These are phyloP conservation scores for Holotrichia oblita DNA, from an alignment of 1,140 invertebrate species.

Conservation along the genomic window DNA sequence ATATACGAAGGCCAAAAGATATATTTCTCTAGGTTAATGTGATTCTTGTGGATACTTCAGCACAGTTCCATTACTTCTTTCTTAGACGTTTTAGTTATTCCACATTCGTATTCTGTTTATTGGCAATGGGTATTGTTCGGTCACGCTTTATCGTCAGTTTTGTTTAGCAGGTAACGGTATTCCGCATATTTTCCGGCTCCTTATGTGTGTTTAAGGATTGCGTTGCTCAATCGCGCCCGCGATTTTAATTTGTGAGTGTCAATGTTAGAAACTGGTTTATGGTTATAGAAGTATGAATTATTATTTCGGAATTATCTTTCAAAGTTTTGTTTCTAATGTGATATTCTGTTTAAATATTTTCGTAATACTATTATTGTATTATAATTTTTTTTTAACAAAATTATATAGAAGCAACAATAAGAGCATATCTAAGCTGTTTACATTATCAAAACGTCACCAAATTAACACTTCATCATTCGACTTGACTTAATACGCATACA, in stretches of 20 bases:
- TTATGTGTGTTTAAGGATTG: conserved; percentile 1
- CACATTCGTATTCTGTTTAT: not conserved
- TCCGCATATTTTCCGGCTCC: not conserved
- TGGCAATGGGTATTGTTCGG: conserved; percentile 5
- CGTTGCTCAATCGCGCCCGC: not conserved
- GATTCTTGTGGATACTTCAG: not conserved
- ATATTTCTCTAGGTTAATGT: conserved; percentile 13
- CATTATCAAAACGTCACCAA: too few relatives aligned
- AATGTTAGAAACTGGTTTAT: not conserved
- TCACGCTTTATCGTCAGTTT: not conserved
- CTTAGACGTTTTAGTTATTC: conserved; percentile 8
- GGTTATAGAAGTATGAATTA: too few relatives aligned
- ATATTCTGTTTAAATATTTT: too few relatives aligned
- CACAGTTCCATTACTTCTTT: not conserved
- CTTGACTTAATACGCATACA: too few relatives aligned
- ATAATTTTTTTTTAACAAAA: too few relatives aligned
- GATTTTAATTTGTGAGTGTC: not conserved
- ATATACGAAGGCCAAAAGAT: not conserved
- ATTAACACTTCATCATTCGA: too few relatives aligned
- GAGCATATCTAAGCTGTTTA: too few relatives aligned
- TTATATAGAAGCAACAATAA: too few relatives aligned
- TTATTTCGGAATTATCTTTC: too few relatives aligned
- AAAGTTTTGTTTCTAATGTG: too few relatives aligned
- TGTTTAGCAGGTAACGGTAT: conserved; percentile 29
- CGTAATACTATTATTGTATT: too few relatives aligned